These are phyloP conservation scores for Chiloscyllium plagiosum DNA, from an alignment of 2,113 vertebrate species.

Conservation along the genomic window DNA sequence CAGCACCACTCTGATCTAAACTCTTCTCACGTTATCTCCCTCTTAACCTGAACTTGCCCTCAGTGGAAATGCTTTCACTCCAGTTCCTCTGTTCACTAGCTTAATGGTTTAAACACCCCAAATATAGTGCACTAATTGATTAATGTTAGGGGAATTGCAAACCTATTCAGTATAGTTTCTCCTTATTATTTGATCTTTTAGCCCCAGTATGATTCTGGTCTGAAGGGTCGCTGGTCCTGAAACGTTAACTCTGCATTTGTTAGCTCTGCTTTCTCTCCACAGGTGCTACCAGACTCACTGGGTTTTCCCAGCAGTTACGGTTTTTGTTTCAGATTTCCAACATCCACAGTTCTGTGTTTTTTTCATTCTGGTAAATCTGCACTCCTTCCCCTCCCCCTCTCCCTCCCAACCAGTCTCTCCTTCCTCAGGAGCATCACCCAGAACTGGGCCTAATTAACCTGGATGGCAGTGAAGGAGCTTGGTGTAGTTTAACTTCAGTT, in stretches of 20 bases:
- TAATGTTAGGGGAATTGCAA: not conserved
- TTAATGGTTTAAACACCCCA: too few relatives aligned
- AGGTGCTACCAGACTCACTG: too few relatives aligned
- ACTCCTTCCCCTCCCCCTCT: too few relatives aligned
- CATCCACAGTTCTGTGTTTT: too few relatives aligned
- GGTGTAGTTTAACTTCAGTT: not conserved
- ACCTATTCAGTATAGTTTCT: not conserved
- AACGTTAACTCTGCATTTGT: too few relatives aligned
- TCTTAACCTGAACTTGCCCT: not conserved
- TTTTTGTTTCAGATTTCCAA: too few relatives aligned
- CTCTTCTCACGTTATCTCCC: too few relatives aligned
- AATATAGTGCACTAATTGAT: not conserved
- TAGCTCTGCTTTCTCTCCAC: too few relatives aligned
- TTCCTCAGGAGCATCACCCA: not conserved
- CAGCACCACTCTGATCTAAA: too few relatives aligned
- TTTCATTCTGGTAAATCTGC: not conserved
- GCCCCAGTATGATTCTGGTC: not conserved
- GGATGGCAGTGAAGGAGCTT: not conserved
- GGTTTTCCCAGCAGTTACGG: too few relatives aligned
- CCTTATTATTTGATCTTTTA: not conserved
- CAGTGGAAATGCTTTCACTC: not conserved
- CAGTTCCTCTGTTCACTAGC: not conserved
- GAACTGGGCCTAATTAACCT: not conserved
- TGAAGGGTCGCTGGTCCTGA: too few relatives aligned
- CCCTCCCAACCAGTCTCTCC: too few relatives aligned